Base-by-base conservation (phyloP, 2,888 invertebrate genomes). In the Pseudoips prasinana region DNA sequence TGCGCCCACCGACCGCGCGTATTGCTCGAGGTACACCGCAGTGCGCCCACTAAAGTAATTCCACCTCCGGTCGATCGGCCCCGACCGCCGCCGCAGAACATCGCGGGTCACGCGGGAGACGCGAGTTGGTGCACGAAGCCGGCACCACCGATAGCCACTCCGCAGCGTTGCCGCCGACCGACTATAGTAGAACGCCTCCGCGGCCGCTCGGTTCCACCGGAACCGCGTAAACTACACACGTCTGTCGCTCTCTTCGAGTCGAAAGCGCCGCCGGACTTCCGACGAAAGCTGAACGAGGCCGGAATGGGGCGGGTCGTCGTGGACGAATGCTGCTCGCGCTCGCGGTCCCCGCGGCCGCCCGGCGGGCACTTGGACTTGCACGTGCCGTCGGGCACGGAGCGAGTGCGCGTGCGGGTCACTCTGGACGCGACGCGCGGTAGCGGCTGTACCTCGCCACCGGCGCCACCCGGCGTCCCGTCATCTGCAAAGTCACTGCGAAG, bases 1-100 rank as follows among this genome's bases (percentile, higher is more conserved):
- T 79, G 78, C 52, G 65, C 64, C n/a, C 72, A 76, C 33, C 59
- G 52, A 0, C 73, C 74, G 1, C 68, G 67, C 8, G 39, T 68
- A 1, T 41, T 76, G 17, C 17, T 73, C 3, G 61, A 71, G 27
- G 54, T 77, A 10, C 69, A 76, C 17, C 71, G 79, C 11, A 23
- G 22, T 4, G 11, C 27, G 4, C 10, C 28, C 9, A 19, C 8
- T 14, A 14, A 14, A 5, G 14, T 14, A 2, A 5, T 14, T 5
- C 20, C 20, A 7, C 20, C 20, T 2, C 4, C 20, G 20, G 20
- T 7, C n/a, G 20, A 3, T 20, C 20, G 4, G 17, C 1, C 14
- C 19, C 7, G 2, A 8, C 4, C 8, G 8, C 9, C 8, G 3
- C 8, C 11, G 6, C 7, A 10, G n/a, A 7, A 2, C 3, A 20